Conservation (phyloP, 2,113 vertebrate species). For the Drymodes brunneopygia region DNA sequence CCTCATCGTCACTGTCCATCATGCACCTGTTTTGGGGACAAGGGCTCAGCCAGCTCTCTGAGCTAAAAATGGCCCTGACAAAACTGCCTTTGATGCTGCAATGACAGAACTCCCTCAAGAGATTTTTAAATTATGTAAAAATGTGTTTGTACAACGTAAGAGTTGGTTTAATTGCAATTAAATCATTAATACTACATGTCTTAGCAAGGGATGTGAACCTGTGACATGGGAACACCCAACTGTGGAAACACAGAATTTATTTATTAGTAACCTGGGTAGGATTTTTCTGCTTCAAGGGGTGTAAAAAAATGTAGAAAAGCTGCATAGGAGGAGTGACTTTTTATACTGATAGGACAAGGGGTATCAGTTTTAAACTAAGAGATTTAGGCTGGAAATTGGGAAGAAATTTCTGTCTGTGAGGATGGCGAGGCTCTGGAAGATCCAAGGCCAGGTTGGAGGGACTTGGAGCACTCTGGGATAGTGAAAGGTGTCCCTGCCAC, state of each 20-base stretch:
- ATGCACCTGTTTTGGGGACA: constrained; percentile 84
- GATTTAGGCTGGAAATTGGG: neutral
- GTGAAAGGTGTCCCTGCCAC: neutral
- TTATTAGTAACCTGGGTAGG: neutral
- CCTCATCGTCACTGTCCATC: constrained; percentile 98
- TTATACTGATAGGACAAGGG: neutral
- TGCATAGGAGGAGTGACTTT: neutral
- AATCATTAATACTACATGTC: rapidly evolving
- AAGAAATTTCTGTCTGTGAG: neutral
- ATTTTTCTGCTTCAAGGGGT: neutral
- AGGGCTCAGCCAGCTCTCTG: neutral
- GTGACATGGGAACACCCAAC: neutral
- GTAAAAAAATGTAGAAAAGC: neutral
- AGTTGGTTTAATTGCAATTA: neutral
- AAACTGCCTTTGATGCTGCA: neutral
- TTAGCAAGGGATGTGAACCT: rapidly evolving
- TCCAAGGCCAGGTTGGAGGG: neutral
- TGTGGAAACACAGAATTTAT: neutral
- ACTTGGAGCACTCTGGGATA: rapidly evolving
- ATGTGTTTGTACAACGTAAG: rapidly evolving
- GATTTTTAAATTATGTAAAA: too few relatives aligned
- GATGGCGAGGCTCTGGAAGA: neutral
- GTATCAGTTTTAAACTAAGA: neutral
- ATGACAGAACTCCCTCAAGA: rapidly evolving
- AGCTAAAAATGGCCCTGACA: neutral